Evolutionary conservation across 37 sponge, comb jelly and placozoan genomes (phyloP).

Genomic region (Cliona cf. orientalis): DNA sequence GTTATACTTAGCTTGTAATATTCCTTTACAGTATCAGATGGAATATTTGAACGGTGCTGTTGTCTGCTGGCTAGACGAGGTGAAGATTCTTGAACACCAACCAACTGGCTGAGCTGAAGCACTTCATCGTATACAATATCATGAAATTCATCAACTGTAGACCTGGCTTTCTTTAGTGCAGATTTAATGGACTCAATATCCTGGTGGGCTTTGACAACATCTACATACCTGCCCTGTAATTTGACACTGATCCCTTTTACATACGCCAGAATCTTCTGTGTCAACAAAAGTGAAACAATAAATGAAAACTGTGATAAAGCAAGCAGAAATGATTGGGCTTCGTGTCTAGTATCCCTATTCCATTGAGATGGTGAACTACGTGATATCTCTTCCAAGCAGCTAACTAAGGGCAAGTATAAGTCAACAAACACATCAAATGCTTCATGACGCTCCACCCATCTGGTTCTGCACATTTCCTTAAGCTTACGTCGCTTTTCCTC

Average conservation of each 20-base stretch:
- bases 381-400: slow-evolving; percentile 44
- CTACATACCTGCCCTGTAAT: slow-evolving; percentile 60
- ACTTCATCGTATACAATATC: slow-evolving; percentile 30
- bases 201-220: slow-evolving; percentile 56
- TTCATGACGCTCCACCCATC: slow-evolving; percentile 63
- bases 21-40: slow-evolving; percentile 13
- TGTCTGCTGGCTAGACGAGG: slow-evolving; percentile 44
- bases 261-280: slow-evolving; percentile 48
- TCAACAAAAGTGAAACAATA: slow-evolving; percentile 43
- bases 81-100: slow-evolving; percentile 45
- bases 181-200: slow-evolving; percentile 52
- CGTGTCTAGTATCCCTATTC: slow-evolving; percentile 45
- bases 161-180: slow-evolving; percentile 23
- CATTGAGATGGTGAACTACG: slow-evolving; percentile 11
- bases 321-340: slow-evolving; percentile 54
- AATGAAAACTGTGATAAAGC: slow-evolving; percentile 67
- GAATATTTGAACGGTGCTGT: slow-evolving; percentile 33
- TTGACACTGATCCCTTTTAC: slow-evolving; percentile 66
- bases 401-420: slow-evolving; percentile 6
- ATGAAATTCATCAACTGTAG: slow-evolving; percentile 43
- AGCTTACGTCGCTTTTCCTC: slow-evolving; percentile 15
- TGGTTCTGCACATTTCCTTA: slow-evolving; percentile 61
- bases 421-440: slow-evolving; percentile 28
- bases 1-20: slow-evolving; percentile 37
- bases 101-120: not conserved